A percentile compares a stretch with the other conserved stretches of the same genome.
These are phyloP conservation scores for Noctua fimbriata DNA, from an alignment of 2,888 invertebrate species.

Conservation along the genomic window DNA sequence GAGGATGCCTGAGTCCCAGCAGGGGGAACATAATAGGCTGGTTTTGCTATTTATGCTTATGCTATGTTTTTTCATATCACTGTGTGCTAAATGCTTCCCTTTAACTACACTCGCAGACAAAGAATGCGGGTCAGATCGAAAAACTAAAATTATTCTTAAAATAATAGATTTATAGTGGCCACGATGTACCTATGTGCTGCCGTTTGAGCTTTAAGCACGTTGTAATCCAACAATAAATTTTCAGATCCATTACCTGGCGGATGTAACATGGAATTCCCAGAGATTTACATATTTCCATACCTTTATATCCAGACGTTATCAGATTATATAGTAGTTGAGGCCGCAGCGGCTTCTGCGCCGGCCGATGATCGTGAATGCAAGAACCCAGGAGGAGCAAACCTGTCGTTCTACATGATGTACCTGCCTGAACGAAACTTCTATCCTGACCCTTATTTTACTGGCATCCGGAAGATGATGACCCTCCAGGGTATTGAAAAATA, in stretches of 20 bases:
- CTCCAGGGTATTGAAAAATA: slow-evolving; percentile 87
- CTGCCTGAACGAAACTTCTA: slow-evolving; percentile 90
- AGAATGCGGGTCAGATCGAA: no score
- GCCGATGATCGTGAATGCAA: slow-evolving; percentile 77
- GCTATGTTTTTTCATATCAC: no score
- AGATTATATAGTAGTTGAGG: slow-evolving; percentile 88
- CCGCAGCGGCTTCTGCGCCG: slow-evolving; percentile 88
- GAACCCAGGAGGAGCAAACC: accelerated
- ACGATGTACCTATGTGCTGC: background rate
- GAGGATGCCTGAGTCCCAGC: no score
- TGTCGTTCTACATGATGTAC: slow-evolving; percentile 91
- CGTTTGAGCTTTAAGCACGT: background rate
- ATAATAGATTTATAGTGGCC: background rate
- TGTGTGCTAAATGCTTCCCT: no score
- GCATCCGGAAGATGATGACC: slow-evolving; percentile 91
- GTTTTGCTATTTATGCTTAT: no score
- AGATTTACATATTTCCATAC: slow-evolving; percentile 91
- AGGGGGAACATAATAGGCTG: no score
- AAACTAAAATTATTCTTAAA: no score
- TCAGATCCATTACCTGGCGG: slow-evolving; percentile 95
- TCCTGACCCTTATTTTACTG: slow-evolving; percentile 90
- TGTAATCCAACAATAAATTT: slow-evolving; percentile 64
- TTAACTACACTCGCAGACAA: no score
- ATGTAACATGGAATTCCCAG: slow-evolving; percentile 93
- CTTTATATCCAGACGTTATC: slow-evolving; percentile 78